phyloP scores from a whole-genome alignment of 1,140 invertebrate genomes.

The Drosophila trapezifrons region DNA sequence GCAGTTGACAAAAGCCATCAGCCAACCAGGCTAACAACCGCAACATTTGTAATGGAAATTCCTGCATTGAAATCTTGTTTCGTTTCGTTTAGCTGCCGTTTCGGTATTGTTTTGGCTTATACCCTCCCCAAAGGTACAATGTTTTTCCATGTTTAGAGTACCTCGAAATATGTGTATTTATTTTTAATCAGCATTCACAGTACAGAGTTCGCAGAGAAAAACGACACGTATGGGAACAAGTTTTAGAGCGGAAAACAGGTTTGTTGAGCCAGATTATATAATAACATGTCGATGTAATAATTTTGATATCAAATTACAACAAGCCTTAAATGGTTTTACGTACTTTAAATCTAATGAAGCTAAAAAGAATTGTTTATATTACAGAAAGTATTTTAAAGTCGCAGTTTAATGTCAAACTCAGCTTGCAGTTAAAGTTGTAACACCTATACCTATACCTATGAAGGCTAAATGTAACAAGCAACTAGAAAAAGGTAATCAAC shows the following conservation, averaged over 20 bases:
- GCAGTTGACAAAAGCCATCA: conserved; percentile 68
- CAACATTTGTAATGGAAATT: conserved; percentile 79
- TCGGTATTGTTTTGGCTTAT: conserved; percentile 42
- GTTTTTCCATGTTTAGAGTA: background rate
- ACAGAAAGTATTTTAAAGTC: too few species aligned
- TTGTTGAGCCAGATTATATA: conserved; percentile 2
- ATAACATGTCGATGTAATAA: conserved; percentile 5
- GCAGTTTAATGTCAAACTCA: too few species aligned
- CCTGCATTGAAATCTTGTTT: conserved; percentile 79
- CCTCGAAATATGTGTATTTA: background rate
- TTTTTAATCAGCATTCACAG: conserved; percentile 9
- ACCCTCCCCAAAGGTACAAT: conserved; percentile 7
- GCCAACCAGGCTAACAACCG: conserved; percentile 47
- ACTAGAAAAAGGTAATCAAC: too few species aligned
- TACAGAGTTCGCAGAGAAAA: background rate
- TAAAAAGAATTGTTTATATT: too few species aligned
- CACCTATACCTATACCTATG: too few species aligned
- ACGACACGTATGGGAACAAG: conserved; percentile 1
- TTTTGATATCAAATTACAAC: background rate
- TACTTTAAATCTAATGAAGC: too few species aligned
- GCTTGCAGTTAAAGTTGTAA: too few species aligned
- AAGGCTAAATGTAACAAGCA: background rate
- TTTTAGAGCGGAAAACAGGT: conserved; percentile 9
- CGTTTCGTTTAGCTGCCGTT: conserved; percentile 54
- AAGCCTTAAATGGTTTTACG: background rate